These are phyloP conservation scores for Odocoileus hemionus DNA, from an alignment of 2,113 vertebrate species.

Conservation along the genomic window DNA sequence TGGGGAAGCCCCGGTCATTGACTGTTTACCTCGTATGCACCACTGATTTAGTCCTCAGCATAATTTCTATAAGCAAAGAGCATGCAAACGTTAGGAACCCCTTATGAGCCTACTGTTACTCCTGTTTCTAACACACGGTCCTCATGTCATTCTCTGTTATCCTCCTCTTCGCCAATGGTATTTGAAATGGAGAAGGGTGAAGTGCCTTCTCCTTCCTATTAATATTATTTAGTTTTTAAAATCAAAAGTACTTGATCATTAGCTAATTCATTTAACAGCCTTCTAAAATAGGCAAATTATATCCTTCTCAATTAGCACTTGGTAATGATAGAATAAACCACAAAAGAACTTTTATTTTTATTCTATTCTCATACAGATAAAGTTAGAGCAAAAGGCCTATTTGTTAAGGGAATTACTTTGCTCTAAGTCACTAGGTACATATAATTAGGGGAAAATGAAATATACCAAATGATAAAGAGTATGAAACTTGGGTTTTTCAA, in stretches of 20 bases:
- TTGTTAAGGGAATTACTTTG: slow-evolving; percentile 30
- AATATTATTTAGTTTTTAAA: slow-evolving; percentile 31
- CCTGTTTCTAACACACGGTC: neutral
- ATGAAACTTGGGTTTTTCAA: neutral
- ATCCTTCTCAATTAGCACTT: slow-evolving; percentile 28
- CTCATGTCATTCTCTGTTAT: fast-evolving
- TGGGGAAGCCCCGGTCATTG: neutral
- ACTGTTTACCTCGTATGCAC: fast-evolving
- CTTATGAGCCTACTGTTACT: fast-evolving
- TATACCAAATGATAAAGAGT: neutral
- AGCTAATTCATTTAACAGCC: slow-evolving; percentile 9
- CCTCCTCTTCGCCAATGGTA: neutral
- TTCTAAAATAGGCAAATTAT: slow-evolving; percentile 52
- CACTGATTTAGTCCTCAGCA: neutral
- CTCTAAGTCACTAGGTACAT: slow-evolving; percentile 23
- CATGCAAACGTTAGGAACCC: fast-evolving
- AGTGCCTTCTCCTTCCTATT: neutral
- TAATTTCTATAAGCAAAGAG: neutral
- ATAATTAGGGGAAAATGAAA: slow-evolving; percentile 40
- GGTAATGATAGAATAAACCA: slow-evolving; percentile 49
- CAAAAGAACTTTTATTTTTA: slow-evolving; percentile 30
- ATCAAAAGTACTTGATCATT: slow-evolving; percentile 16
- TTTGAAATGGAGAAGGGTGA: neutral
- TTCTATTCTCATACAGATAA: neutral
- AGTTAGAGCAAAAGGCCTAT: neutral